phyloP scores from a whole-genome alignment of 2,888 invertebrate genomes.

The Magallana nippona region DNA sequence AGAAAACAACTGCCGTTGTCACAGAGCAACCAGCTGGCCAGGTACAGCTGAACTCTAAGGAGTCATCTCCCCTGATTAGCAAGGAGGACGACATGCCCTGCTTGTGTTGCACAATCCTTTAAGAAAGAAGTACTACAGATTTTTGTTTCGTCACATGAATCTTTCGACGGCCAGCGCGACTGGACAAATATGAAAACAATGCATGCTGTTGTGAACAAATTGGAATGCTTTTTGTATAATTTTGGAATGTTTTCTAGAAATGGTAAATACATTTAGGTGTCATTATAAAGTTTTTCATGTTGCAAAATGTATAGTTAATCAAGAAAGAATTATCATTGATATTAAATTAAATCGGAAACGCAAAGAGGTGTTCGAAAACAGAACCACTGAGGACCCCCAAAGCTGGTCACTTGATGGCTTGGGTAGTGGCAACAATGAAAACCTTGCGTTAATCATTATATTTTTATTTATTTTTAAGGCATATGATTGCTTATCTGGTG shows the following conservation, averaged over 20 bases:
- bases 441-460: not conserved
- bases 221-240: not conserved
- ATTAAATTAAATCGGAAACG: not conserved
- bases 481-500: no score
- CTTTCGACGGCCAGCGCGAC: not conserved
- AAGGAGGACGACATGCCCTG: slow-evolving; percentile 52
- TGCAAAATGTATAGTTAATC: not conserved
- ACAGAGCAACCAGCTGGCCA: not conserved
- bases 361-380: not conserved
- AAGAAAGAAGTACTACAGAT: not conserved
- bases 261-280: slow-evolving; percentile 14
- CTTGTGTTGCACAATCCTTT: slow-evolving; percentile 57
- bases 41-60: slow-evolving; percentile 37
- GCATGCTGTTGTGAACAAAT: not conserved
- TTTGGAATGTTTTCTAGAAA: slow-evolving; percentile 4
- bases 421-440: not conserved
- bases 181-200: not conserved
- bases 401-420: not conserved
- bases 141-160: slow-evolving; percentile 1
- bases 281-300: not conserved
- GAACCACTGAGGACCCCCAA: slow-evolving; percentile 5
- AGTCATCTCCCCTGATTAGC: slow-evolving; percentile 55
- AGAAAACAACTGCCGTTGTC: slow-evolving; percentile 1
- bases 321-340: not conserved
- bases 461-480: no score